Conservation (phyloP, 2,888 invertebrate genomes). For the Cheilosia scutellata region DNA sequence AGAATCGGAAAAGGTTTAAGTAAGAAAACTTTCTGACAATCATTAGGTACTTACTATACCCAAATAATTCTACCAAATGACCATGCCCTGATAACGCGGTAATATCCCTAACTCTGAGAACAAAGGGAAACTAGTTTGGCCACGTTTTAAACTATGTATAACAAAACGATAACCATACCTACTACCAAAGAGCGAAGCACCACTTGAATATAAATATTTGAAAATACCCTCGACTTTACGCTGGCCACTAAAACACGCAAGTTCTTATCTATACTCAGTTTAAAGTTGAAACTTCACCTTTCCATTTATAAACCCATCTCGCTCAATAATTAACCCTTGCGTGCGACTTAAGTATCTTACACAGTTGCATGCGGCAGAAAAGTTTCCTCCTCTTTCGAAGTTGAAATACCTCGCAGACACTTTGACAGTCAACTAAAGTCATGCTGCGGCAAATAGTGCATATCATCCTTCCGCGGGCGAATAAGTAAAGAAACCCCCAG, state of each 20-base stretch:
- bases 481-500: conserved; percentile 45
- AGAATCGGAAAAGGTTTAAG: too few species aligned
- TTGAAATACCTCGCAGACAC: conserved; percentile 45
- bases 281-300: conserved; percentile 33
- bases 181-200: too few species aligned
- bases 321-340: conserved; percentile 53
- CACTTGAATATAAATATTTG: neutral
- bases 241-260: conserved; percentile 18
- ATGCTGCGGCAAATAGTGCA: conserved; percentile 65
- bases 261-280: neutral
- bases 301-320: neutral
- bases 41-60: too few species aligned
- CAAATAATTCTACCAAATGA: too few species aligned
- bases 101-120: too few species aligned
- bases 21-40: too few species aligned
- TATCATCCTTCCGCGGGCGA: conserved; percentile 47
- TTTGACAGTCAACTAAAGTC: conserved; percentile 65
- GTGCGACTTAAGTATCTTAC: neutral
- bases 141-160: too few species aligned
- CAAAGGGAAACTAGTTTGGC: too few species aligned
- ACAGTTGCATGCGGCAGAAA: conserved; percentile 23
- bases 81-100: too few species aligned
- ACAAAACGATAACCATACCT: too few species aligned
- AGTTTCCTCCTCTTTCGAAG: conserved; percentile 19
- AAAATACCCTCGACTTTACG: neutral